Percentiles rank a stretch among this genome's conserved stretches.
phyloP scores from a whole-genome alignment of 2,113 vertebrate species.

The Serilophus lunatus region DNA sequence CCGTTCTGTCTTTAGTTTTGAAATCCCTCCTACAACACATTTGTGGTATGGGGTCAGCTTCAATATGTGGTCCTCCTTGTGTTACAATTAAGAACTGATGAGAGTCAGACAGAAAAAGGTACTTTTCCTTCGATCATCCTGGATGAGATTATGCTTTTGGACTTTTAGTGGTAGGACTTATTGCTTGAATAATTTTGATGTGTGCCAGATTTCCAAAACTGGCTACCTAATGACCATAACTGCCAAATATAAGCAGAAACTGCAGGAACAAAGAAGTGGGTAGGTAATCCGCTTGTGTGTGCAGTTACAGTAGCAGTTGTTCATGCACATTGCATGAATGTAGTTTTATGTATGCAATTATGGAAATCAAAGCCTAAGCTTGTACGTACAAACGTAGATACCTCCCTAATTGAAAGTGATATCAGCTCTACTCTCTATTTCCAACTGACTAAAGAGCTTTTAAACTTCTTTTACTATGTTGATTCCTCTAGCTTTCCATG shows the following conservation, averaged over 20 bases:
- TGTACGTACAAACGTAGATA: not conserved
- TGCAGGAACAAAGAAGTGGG: not conserved
- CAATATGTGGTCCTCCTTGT: not conserved
- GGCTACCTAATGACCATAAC: not conserved
- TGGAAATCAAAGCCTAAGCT: constrained; percentile 27
- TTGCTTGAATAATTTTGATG: not conserved
- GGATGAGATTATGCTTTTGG: not conserved
- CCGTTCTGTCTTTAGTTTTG: not conserved
- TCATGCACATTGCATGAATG: not conserved
- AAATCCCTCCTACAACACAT: not conserved
- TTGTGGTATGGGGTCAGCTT: not conserved
- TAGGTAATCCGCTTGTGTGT: not conserved
- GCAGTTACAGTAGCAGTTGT: constrained; percentile 4
- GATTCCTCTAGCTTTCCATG: constrained; percentile 42
- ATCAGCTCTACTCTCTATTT: not conserved
- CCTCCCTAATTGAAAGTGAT: not conserved
- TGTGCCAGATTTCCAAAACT: not conserved
- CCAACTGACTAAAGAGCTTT: constrained; percentile 42
- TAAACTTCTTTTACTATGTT: constrained; percentile 6
- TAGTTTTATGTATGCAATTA: constrained; percentile 31
- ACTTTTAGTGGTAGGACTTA: not conserved
- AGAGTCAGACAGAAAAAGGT: not conserved
- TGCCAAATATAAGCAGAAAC: not conserved
- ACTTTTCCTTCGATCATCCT: not conserved
- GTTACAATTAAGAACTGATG: not conserved